These are phyloP conservation scores for Neodiprion lecontei DNA, from an alignment of 1,140 invertebrate genomes.

Conservation along the genomic window DNA sequence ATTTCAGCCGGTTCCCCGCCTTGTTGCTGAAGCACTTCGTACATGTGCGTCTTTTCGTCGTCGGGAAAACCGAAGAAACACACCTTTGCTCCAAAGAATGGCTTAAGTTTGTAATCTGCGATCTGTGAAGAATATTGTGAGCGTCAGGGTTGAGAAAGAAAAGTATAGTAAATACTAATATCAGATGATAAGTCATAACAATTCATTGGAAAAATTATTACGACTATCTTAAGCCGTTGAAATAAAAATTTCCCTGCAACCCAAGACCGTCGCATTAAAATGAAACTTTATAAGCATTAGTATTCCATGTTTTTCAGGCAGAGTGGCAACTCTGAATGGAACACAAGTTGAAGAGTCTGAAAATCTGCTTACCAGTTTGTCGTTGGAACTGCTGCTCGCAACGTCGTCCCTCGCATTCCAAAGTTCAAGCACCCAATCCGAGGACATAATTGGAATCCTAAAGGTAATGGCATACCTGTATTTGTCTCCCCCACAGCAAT, in stretches of 20 bases:
- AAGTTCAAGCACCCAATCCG: slow-evolving; percentile 84
- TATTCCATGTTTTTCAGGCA: background rate
- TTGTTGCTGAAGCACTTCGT: slow-evolving; percentile 84
- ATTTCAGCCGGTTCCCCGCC: slow-evolving; percentile 78
- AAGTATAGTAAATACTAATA: slow-evolving; percentile 6
- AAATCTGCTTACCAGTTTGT: slow-evolving; percentile 65
- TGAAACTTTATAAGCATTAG: too few relatives aligned
- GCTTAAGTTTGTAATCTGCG: slow-evolving; percentile 75
- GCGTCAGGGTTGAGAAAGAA: background rate
- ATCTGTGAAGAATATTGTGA: slow-evolving; percentile 38
- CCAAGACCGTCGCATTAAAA: too few relatives aligned
- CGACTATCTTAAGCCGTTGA: too few relatives aligned
- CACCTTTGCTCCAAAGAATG: slow-evolving; percentile 85
- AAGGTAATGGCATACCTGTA: slow-evolving; percentile 85
- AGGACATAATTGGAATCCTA: slow-evolving; percentile 85
- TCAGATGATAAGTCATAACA: slow-evolving; percentile 12
- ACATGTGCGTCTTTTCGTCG: slow-evolving; percentile 91
- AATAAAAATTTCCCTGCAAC: too few relatives aligned
- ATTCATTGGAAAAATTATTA: too few relatives aligned
- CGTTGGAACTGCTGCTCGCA: slow-evolving; percentile 67
- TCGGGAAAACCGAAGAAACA: slow-evolving; percentile 89
- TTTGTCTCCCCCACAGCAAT: slow-evolving; percentile 86
- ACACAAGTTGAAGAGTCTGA: slow-evolving; percentile 16
- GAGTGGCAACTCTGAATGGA: background rate
- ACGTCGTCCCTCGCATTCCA: slow-evolving; percentile 82